Conservation (phyloP, 2,888 invertebrate species). For the Mycalesis mineus region DNA sequence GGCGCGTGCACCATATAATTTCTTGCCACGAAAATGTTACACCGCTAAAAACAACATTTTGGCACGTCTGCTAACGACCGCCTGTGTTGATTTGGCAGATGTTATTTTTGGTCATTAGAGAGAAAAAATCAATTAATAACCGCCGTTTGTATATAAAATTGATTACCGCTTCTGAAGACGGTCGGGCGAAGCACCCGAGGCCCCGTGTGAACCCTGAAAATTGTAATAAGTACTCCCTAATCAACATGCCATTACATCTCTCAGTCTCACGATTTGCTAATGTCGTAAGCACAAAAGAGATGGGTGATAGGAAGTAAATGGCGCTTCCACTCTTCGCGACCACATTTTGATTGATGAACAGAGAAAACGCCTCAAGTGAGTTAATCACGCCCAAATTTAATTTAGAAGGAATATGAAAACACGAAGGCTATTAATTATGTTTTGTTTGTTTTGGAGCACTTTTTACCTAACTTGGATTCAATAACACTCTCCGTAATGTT, state of each 20-base stretch:
- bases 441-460: constrained; percentile 69
- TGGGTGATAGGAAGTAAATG: constrained; percentile 56
- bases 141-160: constrained; percentile 74
- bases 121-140: constrained; percentile 71
- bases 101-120: constrained; percentile 71
- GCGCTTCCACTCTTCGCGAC: constrained; percentile 56
- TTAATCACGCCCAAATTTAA: constrained; percentile 76
- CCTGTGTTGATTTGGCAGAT: constrained; percentile 66
- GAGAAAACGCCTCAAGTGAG: constrained; percentile 75
- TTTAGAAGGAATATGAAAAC: constrained; percentile 67
- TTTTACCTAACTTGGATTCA: constrained; percentile 45
- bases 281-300: constrained; percentile 45
- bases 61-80: constrained; percentile 68
- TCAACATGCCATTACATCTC: constrained; percentile 38
- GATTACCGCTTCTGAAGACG: constrained; percentile 74
- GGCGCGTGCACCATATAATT: constrained; percentile 28
- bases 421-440: constrained; percentile 53
- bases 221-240: constrained; percentile 62
- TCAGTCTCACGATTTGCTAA: constrained; percentile 34
- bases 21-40: constrained; percentile 25
- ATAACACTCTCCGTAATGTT: constrained; percentile 36
- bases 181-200: constrained; percentile 55
- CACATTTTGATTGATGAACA: constrained; percentile 74
- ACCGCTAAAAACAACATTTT: constrained; percentile 41
- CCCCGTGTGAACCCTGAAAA: constrained; percentile 69